phyloP scores from a whole-genome alignment of 2,113 vertebrate genomes.

The Garra rufa region DNA sequence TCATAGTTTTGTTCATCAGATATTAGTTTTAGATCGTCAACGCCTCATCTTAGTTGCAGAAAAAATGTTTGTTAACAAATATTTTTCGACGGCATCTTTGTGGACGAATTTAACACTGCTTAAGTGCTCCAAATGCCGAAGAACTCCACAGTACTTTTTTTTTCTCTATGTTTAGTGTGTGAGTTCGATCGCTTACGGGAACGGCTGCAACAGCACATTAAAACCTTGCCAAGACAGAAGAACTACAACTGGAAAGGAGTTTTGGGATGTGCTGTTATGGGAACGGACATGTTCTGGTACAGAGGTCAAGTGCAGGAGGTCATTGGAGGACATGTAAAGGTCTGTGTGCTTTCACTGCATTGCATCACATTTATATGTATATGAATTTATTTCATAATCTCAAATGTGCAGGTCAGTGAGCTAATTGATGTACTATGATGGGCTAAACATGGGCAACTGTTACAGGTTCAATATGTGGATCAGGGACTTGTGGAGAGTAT shows the following conservation, averaged over 20 bases:
- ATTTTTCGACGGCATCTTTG: too few species aligned
- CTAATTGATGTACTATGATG: not conserved
- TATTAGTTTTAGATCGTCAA: too few species aligned
- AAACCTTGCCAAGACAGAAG: conserved; percentile 80
- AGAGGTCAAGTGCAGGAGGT: conserved; percentile 84
- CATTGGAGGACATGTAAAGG: conserved; percentile 78
- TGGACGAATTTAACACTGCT: too few species aligned
- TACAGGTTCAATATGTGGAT: conserved; percentile 86
- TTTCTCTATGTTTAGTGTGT: conserved; percentile 70
- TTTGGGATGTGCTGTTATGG: conserved; percentile 86
- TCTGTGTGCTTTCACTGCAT: conserved; percentile 58
- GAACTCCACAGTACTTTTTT: too few species aligned
- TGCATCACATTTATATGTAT: not conserved
- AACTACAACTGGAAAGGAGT: conserved; percentile 88
- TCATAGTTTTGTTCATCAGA: too few species aligned
- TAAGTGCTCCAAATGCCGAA: too few species aligned
- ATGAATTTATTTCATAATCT: not conserved
- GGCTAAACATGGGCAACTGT: not conserved
- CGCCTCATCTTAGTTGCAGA: too few species aligned
- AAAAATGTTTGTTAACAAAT: too few species aligned
- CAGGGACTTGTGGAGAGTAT: conserved; percentile 86
- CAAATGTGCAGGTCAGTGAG: not conserved
- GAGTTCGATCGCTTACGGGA: conserved; percentile 77
- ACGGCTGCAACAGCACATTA: conserved; percentile 83
- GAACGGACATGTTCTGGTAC: conserved; percentile 88